Percentiles rank a stretch among this genome's conserved stretches.
These are phyloP conservation scores for Hycleus cichorii DNA, from an alignment of 1,140 invertebrate species.

Conservation along the genomic window DNA sequence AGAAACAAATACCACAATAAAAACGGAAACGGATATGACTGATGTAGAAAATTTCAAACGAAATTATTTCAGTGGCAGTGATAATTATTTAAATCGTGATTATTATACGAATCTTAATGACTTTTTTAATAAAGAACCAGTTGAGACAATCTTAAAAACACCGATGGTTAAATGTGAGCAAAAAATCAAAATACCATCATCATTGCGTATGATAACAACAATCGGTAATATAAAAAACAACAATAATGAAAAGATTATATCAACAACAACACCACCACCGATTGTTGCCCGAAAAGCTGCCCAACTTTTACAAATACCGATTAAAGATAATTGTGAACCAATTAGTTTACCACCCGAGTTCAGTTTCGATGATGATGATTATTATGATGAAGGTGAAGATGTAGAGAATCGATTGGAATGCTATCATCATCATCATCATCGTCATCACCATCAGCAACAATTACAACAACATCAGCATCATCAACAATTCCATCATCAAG, in stretches of 20 bases:
- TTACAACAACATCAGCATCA: too few relatives aligned
- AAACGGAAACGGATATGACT: neutral
- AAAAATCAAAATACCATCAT: constrained; percentile 3
- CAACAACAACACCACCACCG: constrained; percentile 37
- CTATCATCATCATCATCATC: neutral
- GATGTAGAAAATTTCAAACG: constrained; percentile 1
- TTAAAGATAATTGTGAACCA: constrained; percentile 29
- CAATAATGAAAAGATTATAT: constrained; percentile 11
- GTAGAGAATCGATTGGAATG: constrained; percentile 11
- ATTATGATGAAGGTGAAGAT: neutral
- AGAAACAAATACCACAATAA: constrained; percentile 31
- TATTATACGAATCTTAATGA: constrained; percentile 27
- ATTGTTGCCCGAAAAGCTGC: constrained; percentile 51
- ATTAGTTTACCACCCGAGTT: constrained; percentile 14
- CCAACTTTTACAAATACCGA: constrained; percentile 48
- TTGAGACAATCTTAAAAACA: constrained; percentile 43
- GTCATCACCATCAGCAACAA: neutral
- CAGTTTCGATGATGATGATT: neutral
- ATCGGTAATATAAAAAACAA: neutral
- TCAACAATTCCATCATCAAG: neutral
- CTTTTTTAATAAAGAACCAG: constrained; percentile 31
- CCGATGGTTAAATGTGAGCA: constrained; percentile 40
- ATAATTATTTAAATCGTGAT: constrained; percentile 31
- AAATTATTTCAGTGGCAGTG: constrained; percentile 40
- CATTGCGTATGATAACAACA: constrained; percentile 1